Evolutionary conservation across 35 echinoderm and acorn worm genomes (phyloP).

Genomic region (Ophiothrix spiculata): DNA sequence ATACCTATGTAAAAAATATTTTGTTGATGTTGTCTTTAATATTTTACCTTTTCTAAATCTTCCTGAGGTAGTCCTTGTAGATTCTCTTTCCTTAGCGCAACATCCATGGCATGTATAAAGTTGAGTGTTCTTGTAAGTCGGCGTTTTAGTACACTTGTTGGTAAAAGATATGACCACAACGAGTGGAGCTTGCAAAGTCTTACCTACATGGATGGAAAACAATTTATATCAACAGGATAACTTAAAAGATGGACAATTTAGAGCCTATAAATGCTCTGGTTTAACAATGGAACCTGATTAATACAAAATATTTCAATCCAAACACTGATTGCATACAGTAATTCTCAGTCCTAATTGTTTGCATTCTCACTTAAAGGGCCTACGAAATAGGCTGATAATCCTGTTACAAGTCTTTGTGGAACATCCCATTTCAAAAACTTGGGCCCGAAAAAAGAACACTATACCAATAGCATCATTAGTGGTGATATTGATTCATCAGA

Average conservation of each 20-base stretch:
- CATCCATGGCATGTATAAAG: slow-evolving; percentile 34
- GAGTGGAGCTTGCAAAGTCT: slow-evolving; percentile 26
- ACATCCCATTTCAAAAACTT: too few species aligned
- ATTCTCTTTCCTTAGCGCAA: slow-evolving; percentile 7
- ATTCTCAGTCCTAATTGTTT: neutral
- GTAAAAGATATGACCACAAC: slow-evolving; percentile 13
- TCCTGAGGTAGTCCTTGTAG: slow-evolving; percentile 14
- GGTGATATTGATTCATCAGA: too few species aligned
- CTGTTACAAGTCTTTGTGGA: too few species aligned
- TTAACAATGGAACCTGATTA: neutral
- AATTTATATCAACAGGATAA: neutral
- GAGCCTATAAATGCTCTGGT: neutral
- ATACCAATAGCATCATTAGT: too few species aligned
- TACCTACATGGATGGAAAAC: too few species aligned
- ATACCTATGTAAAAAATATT: neutral
- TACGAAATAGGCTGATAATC: too few species aligned
- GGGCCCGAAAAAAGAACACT: too few species aligned
- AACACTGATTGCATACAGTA: too few species aligned
- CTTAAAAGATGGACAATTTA: too few species aligned
- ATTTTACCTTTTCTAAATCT: slow-evolving; percentile 45
- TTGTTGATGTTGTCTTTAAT: neutral
- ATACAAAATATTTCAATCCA: too few species aligned
- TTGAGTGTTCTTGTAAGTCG: slow-evolving; percentile 5
- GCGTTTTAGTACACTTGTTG: neutral
- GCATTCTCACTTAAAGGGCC: neutral